Evolutionary conservation across 2,113 vertebrate genomes (phyloP), one percentile per base, ranked within the genome.

Genomic region (Vidua chalybeata): DNA sequence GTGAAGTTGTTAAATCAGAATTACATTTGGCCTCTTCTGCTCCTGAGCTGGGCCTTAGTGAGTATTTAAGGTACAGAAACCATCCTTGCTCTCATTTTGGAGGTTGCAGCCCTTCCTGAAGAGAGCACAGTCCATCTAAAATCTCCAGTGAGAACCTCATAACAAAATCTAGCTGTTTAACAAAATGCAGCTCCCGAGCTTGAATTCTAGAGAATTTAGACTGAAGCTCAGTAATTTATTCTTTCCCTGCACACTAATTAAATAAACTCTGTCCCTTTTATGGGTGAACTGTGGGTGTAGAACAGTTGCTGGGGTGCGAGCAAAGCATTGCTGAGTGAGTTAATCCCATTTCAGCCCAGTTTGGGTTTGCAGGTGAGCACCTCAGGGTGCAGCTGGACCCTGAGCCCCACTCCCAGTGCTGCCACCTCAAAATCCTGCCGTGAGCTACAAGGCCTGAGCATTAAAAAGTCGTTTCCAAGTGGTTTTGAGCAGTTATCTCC

Each of bases 401-500:
- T 28, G n/a, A 43, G 31, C 71, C 31, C 71, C 51, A 26, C 7
- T 35, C 9, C 54, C 54, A 55, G 21, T 1, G 8, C 49, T 71
- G 49, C 35, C 52, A 12, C 31, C 54, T 15, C 54, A 3, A 22
- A 74, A 46, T 28, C 54, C 51, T 8, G 68, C 67, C 14, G 17
- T 6, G 13, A 51, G 7, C 17, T 1, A 5, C 46, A 8, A 0
- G 14, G 14, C 35, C 48, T 6, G 48, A 41, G 28, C 68, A 12
- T 24, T 14, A 9, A 18, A 24, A 19, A 26, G 11, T 6, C 21
- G 0, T 41, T 35, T 35, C 41, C 41, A 3, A 6, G 41, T 7
- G 9, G 19, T 13, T 75, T 17, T 21, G 24, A 22, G 72, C 13
- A 10, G 41, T 75, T 75, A 13, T 48, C 33, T 37, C 33, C 33